phyloP scores from a whole-genome alignment of 2,113 vertebrate genomes.

The Arenaria interpres region DNA sequence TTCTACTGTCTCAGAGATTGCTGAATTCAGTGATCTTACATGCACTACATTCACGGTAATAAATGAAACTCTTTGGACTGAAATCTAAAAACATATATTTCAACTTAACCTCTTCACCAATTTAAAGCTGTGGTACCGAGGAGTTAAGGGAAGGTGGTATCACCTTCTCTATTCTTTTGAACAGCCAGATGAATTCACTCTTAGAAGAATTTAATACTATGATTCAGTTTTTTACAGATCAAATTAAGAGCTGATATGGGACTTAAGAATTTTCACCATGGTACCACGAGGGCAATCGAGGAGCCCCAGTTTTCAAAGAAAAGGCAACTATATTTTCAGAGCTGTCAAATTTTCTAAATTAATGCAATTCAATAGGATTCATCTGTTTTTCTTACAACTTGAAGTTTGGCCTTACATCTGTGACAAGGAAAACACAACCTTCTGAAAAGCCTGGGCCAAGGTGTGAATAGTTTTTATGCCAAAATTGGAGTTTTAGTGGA shows the following conservation, averaged over 20 bases:
- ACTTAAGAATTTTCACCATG: not conserved
- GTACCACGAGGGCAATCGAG: rapidly evolving
- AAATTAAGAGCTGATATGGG: not conserved
- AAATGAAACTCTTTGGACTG: not conserved
- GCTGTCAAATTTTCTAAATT: not conserved
- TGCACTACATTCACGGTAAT: not conserved
- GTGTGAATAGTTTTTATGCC: not conserved
- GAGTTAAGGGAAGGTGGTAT: not conserved
- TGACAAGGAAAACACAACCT: not conserved
- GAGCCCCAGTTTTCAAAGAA: not conserved
- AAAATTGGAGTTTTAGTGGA: not conserved
- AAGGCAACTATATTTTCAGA: not conserved
- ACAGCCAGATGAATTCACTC: not conserved
- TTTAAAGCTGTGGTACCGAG: not conserved
- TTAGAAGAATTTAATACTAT: not conserved
- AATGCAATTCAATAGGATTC: not conserved
- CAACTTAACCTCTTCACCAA: not conserved
- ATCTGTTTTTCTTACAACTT: not conserved
- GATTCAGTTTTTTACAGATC: not conserved
- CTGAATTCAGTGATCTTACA: not conserved
- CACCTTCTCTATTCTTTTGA: not conserved
- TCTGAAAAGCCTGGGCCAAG: not conserved
- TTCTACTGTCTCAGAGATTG: not conserved
- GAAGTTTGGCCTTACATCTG: not conserved
- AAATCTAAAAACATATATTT: not conserved